Conservation (phyloP, 2,888 invertebrate species). For the Apoda limacodes region DNA sequence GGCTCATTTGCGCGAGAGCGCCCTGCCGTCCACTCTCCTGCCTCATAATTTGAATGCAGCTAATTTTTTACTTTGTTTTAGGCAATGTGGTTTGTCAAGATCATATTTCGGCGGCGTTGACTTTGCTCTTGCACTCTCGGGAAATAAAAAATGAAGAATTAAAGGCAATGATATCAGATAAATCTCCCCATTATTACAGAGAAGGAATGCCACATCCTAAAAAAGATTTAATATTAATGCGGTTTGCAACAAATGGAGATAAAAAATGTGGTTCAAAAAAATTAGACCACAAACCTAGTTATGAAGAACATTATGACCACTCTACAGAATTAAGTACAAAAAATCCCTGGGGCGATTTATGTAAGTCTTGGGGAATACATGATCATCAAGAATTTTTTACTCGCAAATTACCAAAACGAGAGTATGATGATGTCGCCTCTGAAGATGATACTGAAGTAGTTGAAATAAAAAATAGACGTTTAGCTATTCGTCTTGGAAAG, state of each 20-base stretch:
- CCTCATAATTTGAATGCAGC: too few species aligned
- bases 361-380: conserved; percentile 76
- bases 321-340: conserved; percentile 45
- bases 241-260: conserved; percentile 82
- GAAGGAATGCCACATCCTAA: conserved; percentile 75
- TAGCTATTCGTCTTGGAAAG: conserved; percentile 54
- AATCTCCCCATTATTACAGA: conserved; percentile 81
- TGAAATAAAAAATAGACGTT: conserved; percentile 42
- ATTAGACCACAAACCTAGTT: conserved; percentile 23
- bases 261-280: conserved; percentile 72
- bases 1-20: too few species aligned
- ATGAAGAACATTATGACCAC: conserved; percentile 32
- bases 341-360: conserved; percentile 81
- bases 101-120: conserved; percentile 69
- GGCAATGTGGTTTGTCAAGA: conserved; percentile 77
- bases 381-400: conserved; percentile 70
- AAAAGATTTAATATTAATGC: conserved; percentile 76
- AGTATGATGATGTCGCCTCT: conserved; percentile 33
- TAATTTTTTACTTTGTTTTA: conserved; percentile 29
- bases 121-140: conserved; percentile 68
- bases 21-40: too few species aligned
- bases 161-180: conserved; percentile 41
- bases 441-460: conserved; percentile 28
- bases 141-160: conserved; percentile 51
- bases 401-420: conserved; percentile 36